These are phyloP conservation scores for Chondrosia reniformis DNA, from an alignment of 37 sponge, comb jelly and placozoan species.

Conservation along the genomic window DNA sequence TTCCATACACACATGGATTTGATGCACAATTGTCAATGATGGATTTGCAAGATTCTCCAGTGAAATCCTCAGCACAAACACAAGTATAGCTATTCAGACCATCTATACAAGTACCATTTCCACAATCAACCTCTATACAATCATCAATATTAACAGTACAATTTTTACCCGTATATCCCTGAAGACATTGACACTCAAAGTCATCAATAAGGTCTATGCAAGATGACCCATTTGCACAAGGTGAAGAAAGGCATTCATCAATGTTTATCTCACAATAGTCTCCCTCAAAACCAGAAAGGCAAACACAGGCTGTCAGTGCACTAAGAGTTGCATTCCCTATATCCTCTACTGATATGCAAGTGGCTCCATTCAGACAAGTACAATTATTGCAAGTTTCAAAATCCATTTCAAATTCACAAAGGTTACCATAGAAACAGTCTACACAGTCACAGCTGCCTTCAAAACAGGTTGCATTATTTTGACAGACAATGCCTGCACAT, in stretches of 20 bases:
- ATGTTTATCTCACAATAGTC: conserved; percentile 47
- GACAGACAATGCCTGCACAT: conserved; percentile 36
- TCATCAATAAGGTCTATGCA: neutral
- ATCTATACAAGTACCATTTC: conserved; percentile 22
- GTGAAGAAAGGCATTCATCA: conserved; percentile 37
- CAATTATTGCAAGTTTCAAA: conserved; percentile 46
- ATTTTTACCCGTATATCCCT: conserved; percentile 14
- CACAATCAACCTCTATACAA: neutral
- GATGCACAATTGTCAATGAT: conserved; percentile 53
- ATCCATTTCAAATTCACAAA: conserved; percentile 50
- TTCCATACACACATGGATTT: conserved; percentile 30
- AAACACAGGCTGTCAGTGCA: conserved; percentile 7
- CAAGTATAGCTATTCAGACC: conserved; percentile 16
- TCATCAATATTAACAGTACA: conserved; percentile 29
- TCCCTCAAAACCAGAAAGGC: conserved; percentile 16
- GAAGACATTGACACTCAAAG: conserved; percentile 15
- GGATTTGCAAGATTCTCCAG: conserved; percentile 42
- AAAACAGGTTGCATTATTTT: conserved; percentile 39
- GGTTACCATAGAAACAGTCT: conserved; percentile 51
- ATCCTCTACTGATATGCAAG: conserved; percentile 26
- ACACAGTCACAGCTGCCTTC: conserved; percentile 45
- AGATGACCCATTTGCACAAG: conserved; percentile 25
- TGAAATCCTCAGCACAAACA: conserved; percentile 42
- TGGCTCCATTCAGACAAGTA: conserved; percentile 49
- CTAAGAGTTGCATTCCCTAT: neutral